Base-by-base conservation (phyloP, 2,113 vertebrate species). In the Peromyscus maniculatus region DNA sequence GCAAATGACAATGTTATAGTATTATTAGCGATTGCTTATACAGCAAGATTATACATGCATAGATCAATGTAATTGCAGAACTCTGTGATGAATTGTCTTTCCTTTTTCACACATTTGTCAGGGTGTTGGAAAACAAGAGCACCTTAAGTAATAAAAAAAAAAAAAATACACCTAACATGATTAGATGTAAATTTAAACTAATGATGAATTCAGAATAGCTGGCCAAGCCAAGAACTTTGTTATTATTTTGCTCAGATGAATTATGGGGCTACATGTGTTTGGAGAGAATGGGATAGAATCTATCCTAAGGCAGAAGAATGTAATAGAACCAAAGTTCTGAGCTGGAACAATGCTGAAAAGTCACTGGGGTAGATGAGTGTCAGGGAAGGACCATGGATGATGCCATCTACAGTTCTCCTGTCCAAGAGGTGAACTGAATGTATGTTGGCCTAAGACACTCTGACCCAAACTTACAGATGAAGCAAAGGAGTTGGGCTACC, bases 191-290 rank as follows among this genome's bases (percentile, higher is more conserved):
- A 59, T 92, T 88, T 83, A 94, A 94, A n/a, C 46, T 26, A 22
- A 46, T 86, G 43, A 83, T 79, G 36, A 77, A 86, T 94, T 77
- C 43, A 28, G 90, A 86, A 52, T 88, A 72, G 22, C 24, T 92
- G 22, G 26, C 75, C 52, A 95, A 31, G 13, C 55, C 59, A 11
- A 94, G 55, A 93, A 69, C 36, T 52, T 94, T 91, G 59, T 75
- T 69, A 88, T 84, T 88, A 96, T 91, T 71, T 97, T 88, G 24
- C 57, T 91, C 90, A 49, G 83, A 80, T n/a, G 90, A 84, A 86
- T 91, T 78, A 57, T 7, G n/a, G 13, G 9, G 28, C 88, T 88
- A 59, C 21, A 52, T 3, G 26, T 87, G 72, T 92, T 33, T 84
- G 39, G 57, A 88, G 52, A 95, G 78, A 87, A 89, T 21, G 16